These are phyloP conservation scores for Acanthosepion pharaonis DNA, from an alignment of 2,888 invertebrate species.

Conservation along the genomic window DNA sequence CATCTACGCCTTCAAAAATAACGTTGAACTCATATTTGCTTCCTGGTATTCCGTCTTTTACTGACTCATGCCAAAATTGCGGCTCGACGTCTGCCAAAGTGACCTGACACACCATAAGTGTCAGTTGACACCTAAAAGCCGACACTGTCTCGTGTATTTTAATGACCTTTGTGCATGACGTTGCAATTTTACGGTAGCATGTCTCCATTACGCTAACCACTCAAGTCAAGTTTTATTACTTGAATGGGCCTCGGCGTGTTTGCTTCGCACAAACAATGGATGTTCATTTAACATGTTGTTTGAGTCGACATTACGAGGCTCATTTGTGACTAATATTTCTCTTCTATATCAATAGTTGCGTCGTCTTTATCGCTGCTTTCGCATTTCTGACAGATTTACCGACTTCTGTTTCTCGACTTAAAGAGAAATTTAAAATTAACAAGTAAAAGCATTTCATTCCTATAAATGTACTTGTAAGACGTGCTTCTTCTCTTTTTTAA, in stretches of 20 bases:
- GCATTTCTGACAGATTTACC: neutral
- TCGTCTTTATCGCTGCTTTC: neutral
- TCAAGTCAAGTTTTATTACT: neutral
- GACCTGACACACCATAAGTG: neutral
- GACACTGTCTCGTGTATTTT: neutral
- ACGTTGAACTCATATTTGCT: neutral
- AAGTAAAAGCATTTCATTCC: too few species aligned
- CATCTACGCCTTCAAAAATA: neutral
- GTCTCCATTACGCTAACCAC: neutral
- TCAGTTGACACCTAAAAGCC: neutral
- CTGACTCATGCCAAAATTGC: neutral
- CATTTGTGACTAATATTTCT: neutral
- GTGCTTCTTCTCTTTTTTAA: too few species aligned
- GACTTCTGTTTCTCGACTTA: too few species aligned
- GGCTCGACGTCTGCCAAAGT: neutral
- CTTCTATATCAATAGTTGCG: neutral
- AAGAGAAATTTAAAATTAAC: too few species aligned
- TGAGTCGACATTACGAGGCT: neutral
- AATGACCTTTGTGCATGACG: neutral
- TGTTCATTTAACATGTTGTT: neutral
- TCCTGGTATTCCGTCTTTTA: neutral
- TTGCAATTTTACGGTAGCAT: slow-evolving; percentile 33
- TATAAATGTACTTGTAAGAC: too few species aligned
- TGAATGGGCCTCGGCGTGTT: neutral
- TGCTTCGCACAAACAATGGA: neutral